A percentile compares a stretch with the other conserved stretches of the same genome.
Evolutionary conservation across 2,113 vertebrate species (phyloP).

Genomic region (Prolemur simus): DNA sequence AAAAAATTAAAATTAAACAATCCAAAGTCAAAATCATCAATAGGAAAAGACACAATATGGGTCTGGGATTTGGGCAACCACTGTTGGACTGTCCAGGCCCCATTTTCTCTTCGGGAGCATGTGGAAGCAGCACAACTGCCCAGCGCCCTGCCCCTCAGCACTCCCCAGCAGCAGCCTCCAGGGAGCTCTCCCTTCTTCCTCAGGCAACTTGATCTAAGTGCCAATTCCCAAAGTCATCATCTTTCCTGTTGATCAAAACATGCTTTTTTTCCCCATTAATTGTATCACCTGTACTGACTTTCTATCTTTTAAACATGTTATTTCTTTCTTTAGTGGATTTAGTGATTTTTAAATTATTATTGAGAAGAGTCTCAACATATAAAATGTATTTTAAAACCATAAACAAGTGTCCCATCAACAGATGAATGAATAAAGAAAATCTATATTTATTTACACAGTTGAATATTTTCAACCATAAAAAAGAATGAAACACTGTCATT

Average conservation of each 20-base stretch:
- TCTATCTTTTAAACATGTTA: neutral
- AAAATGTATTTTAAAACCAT: neutral
- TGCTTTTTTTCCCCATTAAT: neutral
- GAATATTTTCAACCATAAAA: neutral
- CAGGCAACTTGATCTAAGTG: neutral
- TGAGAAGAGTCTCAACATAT: neutral
- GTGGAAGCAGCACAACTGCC: accelerated
- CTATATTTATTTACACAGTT: neutral
- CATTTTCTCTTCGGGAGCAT: too few relatives aligned
- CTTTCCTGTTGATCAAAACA: neutral
- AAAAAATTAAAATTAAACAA: neutral
- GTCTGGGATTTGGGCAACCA: neutral
- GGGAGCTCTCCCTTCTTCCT: neutral
- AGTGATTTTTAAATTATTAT: neutral
- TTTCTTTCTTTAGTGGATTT: neutral
- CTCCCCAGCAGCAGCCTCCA: neutral
- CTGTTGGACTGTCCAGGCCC: neutral
- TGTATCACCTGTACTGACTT: neutral
- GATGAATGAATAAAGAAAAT: neutral
- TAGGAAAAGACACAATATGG: neutral
- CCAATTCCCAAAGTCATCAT: neutral
- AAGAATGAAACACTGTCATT: neutral
- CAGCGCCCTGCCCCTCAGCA: too few relatives aligned
- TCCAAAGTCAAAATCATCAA: neutral
- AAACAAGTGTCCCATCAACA: neutral